Evolutionary conservation across 2,888 invertebrate species (phyloP), one percentile per base, ranked within the genome.

Genomic region (Tetragnatha montana): DNA sequence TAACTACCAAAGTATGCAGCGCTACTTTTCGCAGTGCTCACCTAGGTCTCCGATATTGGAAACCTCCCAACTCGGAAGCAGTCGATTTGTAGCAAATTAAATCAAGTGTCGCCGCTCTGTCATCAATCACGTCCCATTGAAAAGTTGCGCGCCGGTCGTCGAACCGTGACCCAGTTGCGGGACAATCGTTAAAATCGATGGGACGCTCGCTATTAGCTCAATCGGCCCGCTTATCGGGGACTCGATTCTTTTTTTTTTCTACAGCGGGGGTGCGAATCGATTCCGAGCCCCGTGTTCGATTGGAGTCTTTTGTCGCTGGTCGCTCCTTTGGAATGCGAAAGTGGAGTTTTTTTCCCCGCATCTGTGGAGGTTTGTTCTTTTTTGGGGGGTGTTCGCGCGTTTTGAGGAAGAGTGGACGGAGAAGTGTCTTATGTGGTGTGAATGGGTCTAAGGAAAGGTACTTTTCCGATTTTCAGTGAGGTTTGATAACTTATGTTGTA

Each of bases 161-260:
- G 71, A 75, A 47, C 76, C 76, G 84, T 84, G 84, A 84, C 84
- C 84, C 76, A 84, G 69, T 75, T 84, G 47, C 81, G 47, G 14
- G 69, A 75, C 74, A 87, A 87, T 87, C 87, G 87, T 87, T 87
- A 87, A 87, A 87, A 87, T 87, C 87, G 87, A 87, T 87, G 87
- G 69, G 21, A 74, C 69, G 80, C 50, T 81, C 87, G 81, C 74
- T 87, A 87, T 87, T 87, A 87, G 87, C 80, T 81, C 87, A 87
- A 87, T 87, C 87, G 81, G 80, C 21, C 49, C 73, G 49, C 68
- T 35, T 70, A 81, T 87, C 81, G 81, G 74, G 80, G 21, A 8
- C 49, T 81, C 17, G 60, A 35, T 85, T 85, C 79, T 71, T 22
- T 85, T 71, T 71, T n/a, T 73, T 71, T 71, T 51, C 22, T 19